phyloP scores from a whole-genome alignment of 1,140 invertebrate genomes.

The Zaprionus davidi region DNA sequence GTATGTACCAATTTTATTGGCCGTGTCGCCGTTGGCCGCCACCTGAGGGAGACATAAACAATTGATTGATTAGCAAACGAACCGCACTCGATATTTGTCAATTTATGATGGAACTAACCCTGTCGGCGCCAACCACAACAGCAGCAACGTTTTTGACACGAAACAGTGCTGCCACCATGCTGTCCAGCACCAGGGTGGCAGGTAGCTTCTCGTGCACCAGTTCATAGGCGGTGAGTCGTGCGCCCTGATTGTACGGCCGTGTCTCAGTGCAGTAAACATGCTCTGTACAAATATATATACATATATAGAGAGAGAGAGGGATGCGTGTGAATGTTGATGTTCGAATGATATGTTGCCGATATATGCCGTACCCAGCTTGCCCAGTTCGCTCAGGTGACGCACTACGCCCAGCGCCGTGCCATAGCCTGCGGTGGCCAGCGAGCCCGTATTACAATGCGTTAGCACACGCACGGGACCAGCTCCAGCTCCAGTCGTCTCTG shows the following conservation, averaged over 20 bases:
- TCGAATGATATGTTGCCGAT: not conserved
- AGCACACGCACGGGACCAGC: conserved; percentile 88
- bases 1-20: conserved; percentile 99
- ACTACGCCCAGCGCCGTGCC: conserved; percentile 99
- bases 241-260: conserved; percentile 98
- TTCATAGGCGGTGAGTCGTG: conserved; percentile 97
- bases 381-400: conserved; percentile 89
- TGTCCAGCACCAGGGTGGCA: conserved; percentile 96
- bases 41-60: conserved; percentile 85
- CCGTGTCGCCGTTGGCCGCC: conserved; percentile 98
- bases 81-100: not conserved
- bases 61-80: not conserved
- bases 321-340: not conserved
- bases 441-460: conserved; percentile 99
- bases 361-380: conserved; percentile 88
- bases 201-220: conserved; percentile 97
- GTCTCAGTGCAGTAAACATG: conserved; percentile 98
- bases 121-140: conserved; percentile 95
- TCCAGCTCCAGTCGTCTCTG: conserved; percentile 74
- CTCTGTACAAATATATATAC: conserved; percentile 85
- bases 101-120: conserved; percentile 85
- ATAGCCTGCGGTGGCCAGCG: conserved; percentile 97
- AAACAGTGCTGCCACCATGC: conserved; percentile 97
- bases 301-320: not conserved
- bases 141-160: conserved; percentile 90